These are phyloP conservation scores for Sardina pilchardus DNA, from an alignment of 2,113 vertebrate species.

Conservation along the genomic window DNA sequence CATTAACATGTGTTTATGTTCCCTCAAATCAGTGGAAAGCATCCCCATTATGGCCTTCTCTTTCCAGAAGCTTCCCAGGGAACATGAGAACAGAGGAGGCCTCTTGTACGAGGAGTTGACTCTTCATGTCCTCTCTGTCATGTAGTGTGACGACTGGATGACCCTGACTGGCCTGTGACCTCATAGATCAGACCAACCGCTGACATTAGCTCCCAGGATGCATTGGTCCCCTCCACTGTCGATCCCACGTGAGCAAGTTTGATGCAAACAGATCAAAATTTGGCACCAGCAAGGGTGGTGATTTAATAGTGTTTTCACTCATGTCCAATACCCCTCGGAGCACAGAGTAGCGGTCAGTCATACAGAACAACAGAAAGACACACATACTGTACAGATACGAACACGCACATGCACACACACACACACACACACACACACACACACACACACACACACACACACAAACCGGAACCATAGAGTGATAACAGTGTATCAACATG, in stretches of 20 bases:
- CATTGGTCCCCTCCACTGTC: neutral
- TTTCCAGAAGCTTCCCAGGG: neutral
- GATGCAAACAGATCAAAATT: neutral
- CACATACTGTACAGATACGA: neutral
- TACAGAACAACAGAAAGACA: neutral
- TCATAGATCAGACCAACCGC: neutral
- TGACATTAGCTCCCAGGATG: neutral
- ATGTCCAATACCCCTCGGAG: neutral
- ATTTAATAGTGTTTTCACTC: neutral
- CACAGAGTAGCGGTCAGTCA: neutral
- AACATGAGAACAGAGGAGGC: neutral
- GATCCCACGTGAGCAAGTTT: neutral
- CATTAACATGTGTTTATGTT: neutral
- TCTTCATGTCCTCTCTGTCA: neutral
- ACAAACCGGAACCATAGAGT: neutral
- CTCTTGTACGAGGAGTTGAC: neutral
- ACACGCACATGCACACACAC: neutral
- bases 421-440: slow-evolving; percentile 10
- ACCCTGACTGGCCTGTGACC: neutral
- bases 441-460: neutral
- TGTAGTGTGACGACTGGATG: neutral
- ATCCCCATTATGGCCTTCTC: neutral
- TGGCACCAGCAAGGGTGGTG: neutral
- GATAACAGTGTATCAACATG: neutral
- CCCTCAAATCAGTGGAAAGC: too few species aligned